Conservation (phyloP, 2,888 invertebrate species). For the Punctoribates punctum region DNA sequence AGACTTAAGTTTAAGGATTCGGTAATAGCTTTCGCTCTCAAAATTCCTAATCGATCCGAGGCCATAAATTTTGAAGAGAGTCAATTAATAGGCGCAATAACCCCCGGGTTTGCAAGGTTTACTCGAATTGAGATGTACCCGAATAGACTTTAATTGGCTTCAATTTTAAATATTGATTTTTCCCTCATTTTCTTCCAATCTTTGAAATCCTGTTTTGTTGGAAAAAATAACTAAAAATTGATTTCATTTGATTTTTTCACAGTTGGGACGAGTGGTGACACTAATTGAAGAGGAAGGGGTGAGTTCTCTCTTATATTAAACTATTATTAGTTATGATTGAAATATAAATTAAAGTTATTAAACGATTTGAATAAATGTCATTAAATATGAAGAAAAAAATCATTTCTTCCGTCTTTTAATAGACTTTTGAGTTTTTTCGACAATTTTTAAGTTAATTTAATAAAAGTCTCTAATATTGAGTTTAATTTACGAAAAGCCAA, state of each 20-base stretch:
- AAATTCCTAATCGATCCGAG: too few relatives aligned
- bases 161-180: too few relatives aligned
- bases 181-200: too few relatives aligned
- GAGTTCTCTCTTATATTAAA: slow-evolving; percentile 16
- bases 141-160: too few relatives aligned
- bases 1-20: too few relatives aligned
- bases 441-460: neutral
- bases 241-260: slow-evolving; percentile 48
- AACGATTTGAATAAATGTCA: neutral
- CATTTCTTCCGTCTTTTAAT: neutral
- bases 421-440: too few relatives aligned
- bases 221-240: neutral
- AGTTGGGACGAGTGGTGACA: slow-evolving; percentile 57
- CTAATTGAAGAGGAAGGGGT: slow-evolving; percentile 52
- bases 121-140: too few relatives aligned
- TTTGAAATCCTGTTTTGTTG: too few relatives aligned
- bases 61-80: too few relatives aligned
- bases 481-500: slow-evolving; percentile 1
- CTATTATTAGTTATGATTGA: neutral
- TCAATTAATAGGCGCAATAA: too few relatives aligned
- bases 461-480: slow-evolving; percentile 6
- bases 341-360: neutral
- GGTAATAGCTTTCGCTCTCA: too few relatives aligned
- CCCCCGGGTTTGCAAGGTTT: too few relatives aligned
- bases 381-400: neutral